These are phyloP conservation scores for Cryptus armator DNA, from an alignment of 2,888 invertebrate genomes.

Conservation along the genomic window DNA sequence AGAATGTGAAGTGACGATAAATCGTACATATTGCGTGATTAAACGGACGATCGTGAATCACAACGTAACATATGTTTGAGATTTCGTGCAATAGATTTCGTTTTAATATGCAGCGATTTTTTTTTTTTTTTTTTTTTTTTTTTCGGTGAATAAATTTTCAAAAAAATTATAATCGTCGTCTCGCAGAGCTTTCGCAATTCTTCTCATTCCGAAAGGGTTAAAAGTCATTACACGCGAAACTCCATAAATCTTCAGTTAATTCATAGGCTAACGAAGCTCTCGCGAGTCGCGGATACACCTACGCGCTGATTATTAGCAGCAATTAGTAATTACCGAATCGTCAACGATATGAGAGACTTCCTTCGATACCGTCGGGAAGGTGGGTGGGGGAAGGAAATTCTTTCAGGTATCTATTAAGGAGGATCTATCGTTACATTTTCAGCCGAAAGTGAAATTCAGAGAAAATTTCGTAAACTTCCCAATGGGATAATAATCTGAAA, in stretches of 20 bases:
- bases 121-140: not conserved
- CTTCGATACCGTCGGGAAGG: slow-evolving; percentile 8
- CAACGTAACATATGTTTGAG: not conserved
- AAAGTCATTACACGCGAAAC: slow-evolving; percentile 4
- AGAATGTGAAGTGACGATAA: not conserved
- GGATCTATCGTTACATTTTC: too few relatives aligned
- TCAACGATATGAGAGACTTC: slow-evolving; percentile 45
- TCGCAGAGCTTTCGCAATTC: not conserved
- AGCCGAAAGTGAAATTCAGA: too few relatives aligned
- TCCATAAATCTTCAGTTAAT: slow-evolving; percentile 49
- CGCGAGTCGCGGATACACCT: slow-evolving; percentile 39
- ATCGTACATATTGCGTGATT: not conserved
- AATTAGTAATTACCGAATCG: slow-evolving; percentile 57
- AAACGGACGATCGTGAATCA: not conserved
- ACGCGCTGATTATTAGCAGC: slow-evolving; percentile 43
- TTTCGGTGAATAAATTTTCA: not conserved
- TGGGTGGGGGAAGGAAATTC: too few relatives aligned
- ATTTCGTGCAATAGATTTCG: not conserved
- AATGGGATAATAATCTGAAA: too few relatives aligned
- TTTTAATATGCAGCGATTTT: not conserved
- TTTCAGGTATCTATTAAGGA: too few relatives aligned
- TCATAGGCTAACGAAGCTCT: slow-evolving; percentile 34
- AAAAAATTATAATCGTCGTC: not conserved
- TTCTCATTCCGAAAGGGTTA: not conserved
- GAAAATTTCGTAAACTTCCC: too few relatives aligned